These are phyloP conservation scores for Halictus ligatus DNA, from an alignment of 2,888 invertebrate genomes.

Conservation along the genomic window DNA sequence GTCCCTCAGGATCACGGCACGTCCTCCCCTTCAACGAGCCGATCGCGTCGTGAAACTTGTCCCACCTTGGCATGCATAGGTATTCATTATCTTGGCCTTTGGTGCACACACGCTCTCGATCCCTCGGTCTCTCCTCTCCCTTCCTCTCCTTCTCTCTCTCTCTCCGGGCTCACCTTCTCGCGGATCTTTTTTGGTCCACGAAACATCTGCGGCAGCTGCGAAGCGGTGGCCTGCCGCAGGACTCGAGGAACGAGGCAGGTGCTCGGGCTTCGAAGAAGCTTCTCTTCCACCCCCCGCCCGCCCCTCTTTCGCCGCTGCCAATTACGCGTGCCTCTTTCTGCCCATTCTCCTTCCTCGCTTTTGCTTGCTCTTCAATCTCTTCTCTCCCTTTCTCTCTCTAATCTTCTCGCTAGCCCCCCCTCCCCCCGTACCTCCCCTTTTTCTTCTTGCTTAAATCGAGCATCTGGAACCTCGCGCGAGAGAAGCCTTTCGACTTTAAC, in stretches of 20 bases:
- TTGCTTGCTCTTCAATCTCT: not conserved
- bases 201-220: conserved; percentile 84
- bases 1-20: conserved; percentile 56
- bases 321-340: conserved; percentile 80
- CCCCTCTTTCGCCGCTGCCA: conserved; percentile 68
- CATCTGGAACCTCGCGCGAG: conserved; percentile 6
- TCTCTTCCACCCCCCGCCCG: conserved; percentile 72
- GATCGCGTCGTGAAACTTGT: conserved; percentile 75
- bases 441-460: not conserved
- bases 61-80: conserved; percentile 77
- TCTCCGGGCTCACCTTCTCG: conserved; percentile 15
- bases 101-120: conserved; percentile 55
- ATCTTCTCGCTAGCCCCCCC: not conserved
- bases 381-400: conserved; percentile 9
- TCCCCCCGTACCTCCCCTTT: too few species aligned
- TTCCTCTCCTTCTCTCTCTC: conserved; percentile 18
- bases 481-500: not conserved
- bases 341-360: conserved; percentile 60
- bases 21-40: conserved; percentile 72
- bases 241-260: conserved; percentile 77
- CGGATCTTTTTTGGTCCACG: conserved; percentile 76
- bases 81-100: conserved; percentile 78
- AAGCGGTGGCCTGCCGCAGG: conserved; percentile 74
- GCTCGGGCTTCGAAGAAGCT: conserved; percentile 68
- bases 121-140: conserved; percentile 36